Conservation (phyloP, 2,888 invertebrate genomes). For the Yponomeuta evonymella region DNA sequence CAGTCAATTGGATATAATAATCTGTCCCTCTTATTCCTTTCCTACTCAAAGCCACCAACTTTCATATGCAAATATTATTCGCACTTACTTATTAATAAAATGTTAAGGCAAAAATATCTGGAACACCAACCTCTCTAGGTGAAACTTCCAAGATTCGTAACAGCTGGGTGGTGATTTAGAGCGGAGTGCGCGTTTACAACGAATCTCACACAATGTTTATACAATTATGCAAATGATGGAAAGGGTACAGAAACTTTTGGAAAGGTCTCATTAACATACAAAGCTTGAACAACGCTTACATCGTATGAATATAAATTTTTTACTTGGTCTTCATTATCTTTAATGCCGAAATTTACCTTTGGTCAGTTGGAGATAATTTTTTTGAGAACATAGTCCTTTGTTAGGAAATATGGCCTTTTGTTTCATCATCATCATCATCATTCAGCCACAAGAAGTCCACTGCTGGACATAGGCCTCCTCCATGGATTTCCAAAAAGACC, state of each 20-base stretch:
- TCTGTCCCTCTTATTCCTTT: too few relatives aligned
- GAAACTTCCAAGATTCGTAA: background rate
- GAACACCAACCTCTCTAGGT: background rate
- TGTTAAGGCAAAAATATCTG: too few relatives aligned
- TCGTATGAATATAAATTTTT: conserved; percentile 13
- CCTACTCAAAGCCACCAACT: too few relatives aligned
- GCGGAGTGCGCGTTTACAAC: background rate
- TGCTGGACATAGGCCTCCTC: too few relatives aligned
- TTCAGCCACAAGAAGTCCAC: too few relatives aligned
- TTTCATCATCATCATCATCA: too few relatives aligned
- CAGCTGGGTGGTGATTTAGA: conserved; percentile 6
- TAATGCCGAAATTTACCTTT: conserved; percentile 3
- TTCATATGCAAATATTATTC: too few relatives aligned
- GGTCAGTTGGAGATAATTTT: background rate
- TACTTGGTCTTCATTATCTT: conserved; percentile 14
- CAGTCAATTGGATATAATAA: too few relatives aligned
- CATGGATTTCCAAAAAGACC: too few relatives aligned
- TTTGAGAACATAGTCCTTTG: background rate
- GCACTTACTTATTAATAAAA: too few relatives aligned
- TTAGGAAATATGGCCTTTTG: too few relatives aligned
- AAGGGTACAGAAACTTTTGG: conserved; percentile 38
- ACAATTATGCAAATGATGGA: conserved; percentile 49
- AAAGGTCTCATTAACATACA: conserved; percentile 33
- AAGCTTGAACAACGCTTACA: conserved; percentile 11
- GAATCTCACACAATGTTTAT: conserved; percentile 52